These are phyloP conservation scores for Thereva unica DNA, from an alignment of 2,888 invertebrate genomes.

Conservation along the genomic window DNA sequence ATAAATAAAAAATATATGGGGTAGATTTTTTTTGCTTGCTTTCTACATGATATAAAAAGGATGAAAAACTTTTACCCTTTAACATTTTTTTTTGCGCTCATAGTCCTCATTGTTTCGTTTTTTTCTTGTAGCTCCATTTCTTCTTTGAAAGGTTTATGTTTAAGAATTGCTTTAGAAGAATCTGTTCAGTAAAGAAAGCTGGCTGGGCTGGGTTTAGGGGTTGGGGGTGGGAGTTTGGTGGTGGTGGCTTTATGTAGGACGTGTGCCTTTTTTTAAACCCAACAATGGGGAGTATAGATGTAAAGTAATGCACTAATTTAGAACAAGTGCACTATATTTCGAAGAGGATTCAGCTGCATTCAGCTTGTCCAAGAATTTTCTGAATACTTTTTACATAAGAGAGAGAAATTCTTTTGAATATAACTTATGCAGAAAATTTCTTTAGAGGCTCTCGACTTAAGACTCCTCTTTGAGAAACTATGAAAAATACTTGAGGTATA, in stretches of 20 bases:
- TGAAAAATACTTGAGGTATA: slow-evolving; percentile 15
- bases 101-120: not conserved
- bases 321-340: slow-evolving; percentile 27
- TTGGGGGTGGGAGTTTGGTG: no score
- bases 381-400: slow-evolving; percentile 4
- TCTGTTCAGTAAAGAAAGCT: no score
- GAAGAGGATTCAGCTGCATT: slow-evolving; percentile 17
- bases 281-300: slow-evolving; percentile 27
- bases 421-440: slow-evolving; percentile 32
- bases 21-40: slow-evolving; percentile 24
- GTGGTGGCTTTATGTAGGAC: slow-evolving; percentile 20
- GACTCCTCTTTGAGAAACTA: slow-evolving; percentile 19
- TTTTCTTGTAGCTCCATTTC: no score
- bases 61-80: slow-evolving; percentile 25
- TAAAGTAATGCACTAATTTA: slow-evolving; percentile 26
- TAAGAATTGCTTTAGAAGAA: no score
- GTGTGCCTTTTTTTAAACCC: slow-evolving; percentile 30
- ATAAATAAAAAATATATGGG: slow-evolving; percentile 23
- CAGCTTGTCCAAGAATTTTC: slow-evolving; percentile 7
- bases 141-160: no score
- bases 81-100: slow-evolving; percentile 18
- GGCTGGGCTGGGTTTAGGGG: no score
- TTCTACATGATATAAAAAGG: not conserved
- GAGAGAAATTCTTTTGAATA: slow-evolving; percentile 17
- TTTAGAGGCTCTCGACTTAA: slow-evolving; percentile 32